Base-by-base conservation (phyloP, 2,888 invertebrate genomes). In the Ceratothoa steindachneri region DNA sequence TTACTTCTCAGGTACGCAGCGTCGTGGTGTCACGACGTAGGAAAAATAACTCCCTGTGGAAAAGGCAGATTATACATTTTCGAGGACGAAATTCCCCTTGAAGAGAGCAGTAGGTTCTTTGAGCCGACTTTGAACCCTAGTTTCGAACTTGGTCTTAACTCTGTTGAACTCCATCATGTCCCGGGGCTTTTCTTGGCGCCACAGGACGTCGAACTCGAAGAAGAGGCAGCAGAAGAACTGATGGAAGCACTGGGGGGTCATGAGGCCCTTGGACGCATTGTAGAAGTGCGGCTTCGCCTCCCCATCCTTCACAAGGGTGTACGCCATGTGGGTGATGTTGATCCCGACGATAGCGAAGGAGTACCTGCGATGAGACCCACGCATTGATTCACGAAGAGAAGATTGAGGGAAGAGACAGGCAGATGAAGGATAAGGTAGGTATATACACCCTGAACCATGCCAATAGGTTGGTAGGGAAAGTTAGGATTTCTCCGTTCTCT, bases 131-230 rank as follows among this genome's bases (percentile, higher is more conserved):
- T 89, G 87, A 67, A 95, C 89, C 74, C 88, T 88, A 81, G 87
- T 88, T 83, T 93, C 93, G 85, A 96, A 98, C 82, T 89, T 90
- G 82, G 92, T 90, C 83, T 91, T 91, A 74, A 97, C 92, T 66
- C 88, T 87, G 31, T 93, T 92, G 84, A 97, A 98, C 83, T 97
- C 94, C 97, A 98, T 98, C 80, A 98, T 94, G 83, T 93, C 92
- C 80, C 88, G 89, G 0, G 98, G 97, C 82, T 94, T 93, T 27
- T 93, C 91, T 80, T 91, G 89, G 81, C 95, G 89, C 98, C 98
- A 98, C 85, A 93, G 92, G 82, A 91, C 90, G 85, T 97, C 95
- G 86, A 98, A 98, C 83, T 96, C 93, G 83, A 91, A 92, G 84
- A 97, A 94, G 69, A 97, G 86, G 84, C 93, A 95, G 85, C 95